Conservation (phyloP, 1,140 invertebrate genomes). For the Oncopodura yosiiana region DNA sequence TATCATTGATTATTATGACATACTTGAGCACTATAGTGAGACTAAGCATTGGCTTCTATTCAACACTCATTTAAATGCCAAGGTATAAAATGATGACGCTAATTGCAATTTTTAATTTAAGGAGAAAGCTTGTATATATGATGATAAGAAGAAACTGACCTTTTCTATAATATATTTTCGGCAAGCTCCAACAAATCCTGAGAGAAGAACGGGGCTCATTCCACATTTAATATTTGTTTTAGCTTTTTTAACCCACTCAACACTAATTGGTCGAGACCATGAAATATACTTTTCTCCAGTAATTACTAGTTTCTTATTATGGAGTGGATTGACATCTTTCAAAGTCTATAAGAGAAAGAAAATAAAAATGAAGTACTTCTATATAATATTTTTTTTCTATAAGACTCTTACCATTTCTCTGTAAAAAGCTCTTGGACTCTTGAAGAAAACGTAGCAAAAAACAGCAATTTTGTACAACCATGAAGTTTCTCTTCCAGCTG, state of each 20-base stretch:
- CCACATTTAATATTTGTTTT: conserved; percentile 24
- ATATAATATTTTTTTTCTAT: too few relatives aligned
- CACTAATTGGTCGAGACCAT: conserved; percentile 24
- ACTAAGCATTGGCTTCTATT: too few relatives aligned
- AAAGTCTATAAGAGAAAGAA: background rate
- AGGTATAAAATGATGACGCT: too few relatives aligned
- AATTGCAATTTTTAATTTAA: too few relatives aligned
- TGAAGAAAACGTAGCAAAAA: conserved; percentile 24
- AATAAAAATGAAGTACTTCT: background rate
- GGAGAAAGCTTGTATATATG: too few relatives aligned
- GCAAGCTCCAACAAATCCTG: conserved; percentile 13
- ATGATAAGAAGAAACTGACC: conserved; percentile 3
- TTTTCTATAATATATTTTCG: conserved; percentile 21
- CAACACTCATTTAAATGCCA: too few relatives aligned
- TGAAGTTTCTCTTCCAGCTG: background rate
- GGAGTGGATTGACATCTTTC: conserved; percentile 23
- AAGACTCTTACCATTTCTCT: conserved; percentile 22
- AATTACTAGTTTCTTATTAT: conserved; percentile 12
- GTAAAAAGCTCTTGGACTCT: conserved; percentile 20
- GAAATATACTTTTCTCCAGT: conserved; percentile 15
- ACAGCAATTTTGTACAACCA: conserved; percentile 18
- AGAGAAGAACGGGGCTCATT: conserved; percentile 24
- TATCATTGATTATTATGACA: too few relatives aligned
- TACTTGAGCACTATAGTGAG: too few relatives aligned
- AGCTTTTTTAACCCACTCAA: conserved; percentile 19